A percentile compares a stretch with the other conserved stretches of the same genome.
These are phyloP conservation scores for Psylliodes chrysocephalus DNA, from an alignment of 2,888 invertebrate species.

Conservation along the genomic window DNA sequence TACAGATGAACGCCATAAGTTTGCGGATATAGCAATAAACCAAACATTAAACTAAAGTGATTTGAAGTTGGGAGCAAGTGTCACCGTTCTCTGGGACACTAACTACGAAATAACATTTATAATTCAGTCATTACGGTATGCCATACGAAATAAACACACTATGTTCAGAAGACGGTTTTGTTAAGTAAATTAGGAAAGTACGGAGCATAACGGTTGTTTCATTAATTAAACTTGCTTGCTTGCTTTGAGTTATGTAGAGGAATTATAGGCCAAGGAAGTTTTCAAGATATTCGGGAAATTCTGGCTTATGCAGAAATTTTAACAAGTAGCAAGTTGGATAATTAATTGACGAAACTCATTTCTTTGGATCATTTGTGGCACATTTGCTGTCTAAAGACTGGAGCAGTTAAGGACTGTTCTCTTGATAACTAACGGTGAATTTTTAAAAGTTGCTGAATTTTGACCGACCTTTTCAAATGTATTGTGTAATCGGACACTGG, in stretches of 20 bases:
- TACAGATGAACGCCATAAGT: neutral
- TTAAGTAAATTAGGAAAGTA: slow-evolving; percentile 39
- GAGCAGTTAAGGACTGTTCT: too few relatives aligned
- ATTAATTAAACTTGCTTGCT: slow-evolving; percentile 38
- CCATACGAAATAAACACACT: slow-evolving; percentile 30
- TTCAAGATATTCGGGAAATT: neutral
- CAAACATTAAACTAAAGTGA: slow-evolving; percentile 1
- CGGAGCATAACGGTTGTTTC: slow-evolving; percentile 25
- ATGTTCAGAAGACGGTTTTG: slow-evolving; percentile 36
- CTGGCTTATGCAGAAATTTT: too few relatives aligned
- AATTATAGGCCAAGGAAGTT: neutral
- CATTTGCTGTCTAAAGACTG: too few relatives aligned
- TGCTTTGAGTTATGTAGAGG: slow-evolving; percentile 19
- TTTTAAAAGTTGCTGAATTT: too few relatives aligned
- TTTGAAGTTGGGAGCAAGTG: slow-evolving; percentile 21
- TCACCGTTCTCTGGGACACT: slow-evolving; percentile 30
- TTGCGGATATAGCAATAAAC: neutral
- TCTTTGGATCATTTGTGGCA: too few relatives aligned
- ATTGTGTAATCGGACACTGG: too few relatives aligned
- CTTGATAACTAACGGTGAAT: too few relatives aligned
- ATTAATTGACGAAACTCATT: too few relatives aligned
- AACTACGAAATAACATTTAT: slow-evolving; percentile 35
- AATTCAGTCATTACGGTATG: slow-evolving; percentile 33
- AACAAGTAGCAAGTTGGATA: too few relatives aligned
- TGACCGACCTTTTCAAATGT: too few relatives aligned